Conservation (phyloP, 2,113 vertebrate genomes). For the Ictalurus furcatus region DNA sequence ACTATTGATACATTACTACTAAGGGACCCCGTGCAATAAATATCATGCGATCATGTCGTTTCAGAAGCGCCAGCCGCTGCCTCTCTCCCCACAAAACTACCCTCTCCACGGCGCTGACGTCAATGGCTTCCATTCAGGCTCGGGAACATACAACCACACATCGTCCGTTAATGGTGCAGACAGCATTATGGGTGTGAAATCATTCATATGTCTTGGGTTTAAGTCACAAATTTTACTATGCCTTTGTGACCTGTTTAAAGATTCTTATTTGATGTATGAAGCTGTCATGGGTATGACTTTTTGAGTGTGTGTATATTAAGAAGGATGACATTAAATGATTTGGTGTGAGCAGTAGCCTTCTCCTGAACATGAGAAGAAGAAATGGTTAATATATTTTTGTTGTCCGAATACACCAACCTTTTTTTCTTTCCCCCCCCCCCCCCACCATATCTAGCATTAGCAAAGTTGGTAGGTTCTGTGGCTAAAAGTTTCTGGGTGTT, state of each 20-base stretch:
- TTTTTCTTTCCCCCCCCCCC: not conserved
- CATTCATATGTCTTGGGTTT: not conserved
- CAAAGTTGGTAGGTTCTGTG: not conserved
- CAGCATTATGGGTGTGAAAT: conserved; percentile 81
- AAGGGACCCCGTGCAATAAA: not conserved
- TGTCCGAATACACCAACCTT: not conserved
- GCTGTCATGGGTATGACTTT: not conserved
- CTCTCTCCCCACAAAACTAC: conserved; percentile 81
- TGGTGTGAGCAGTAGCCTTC: not conserved
- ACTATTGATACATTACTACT: not conserved
- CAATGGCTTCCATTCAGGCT: conserved; percentile 84
- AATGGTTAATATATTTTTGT: not conserved
- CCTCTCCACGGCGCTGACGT: conserved; percentile 89
- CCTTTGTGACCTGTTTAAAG: not conserved
- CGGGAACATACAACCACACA: conserved; percentile 85
- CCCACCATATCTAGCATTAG: not conserved
- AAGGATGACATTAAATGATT: not conserved
- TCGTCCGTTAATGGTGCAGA: conserved; percentile 86
- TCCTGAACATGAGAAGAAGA: not conserved
- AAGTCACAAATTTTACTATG: not conserved
- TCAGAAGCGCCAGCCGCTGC: conserved; percentile 56
- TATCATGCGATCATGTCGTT: not conserved
- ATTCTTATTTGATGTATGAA: not conserved
- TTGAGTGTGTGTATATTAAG: not conserved
- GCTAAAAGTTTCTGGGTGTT: not conserved